Conservation (phyloP, 2,113 vertebrate species). For the Tautogolabrus adspersus region DNA sequence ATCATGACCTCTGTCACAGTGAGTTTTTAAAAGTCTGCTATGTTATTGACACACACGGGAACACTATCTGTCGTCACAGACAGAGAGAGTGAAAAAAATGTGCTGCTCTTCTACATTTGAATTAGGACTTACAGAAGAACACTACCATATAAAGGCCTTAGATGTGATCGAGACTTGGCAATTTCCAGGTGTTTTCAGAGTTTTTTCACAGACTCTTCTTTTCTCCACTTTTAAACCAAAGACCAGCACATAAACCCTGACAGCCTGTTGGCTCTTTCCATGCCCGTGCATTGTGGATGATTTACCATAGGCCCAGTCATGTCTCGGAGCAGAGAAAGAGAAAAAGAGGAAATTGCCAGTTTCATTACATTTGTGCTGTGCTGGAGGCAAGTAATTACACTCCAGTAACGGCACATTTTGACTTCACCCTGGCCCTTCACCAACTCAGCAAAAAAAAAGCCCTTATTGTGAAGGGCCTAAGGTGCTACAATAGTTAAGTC, state of each 20-base stretch:
- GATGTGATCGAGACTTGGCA: background rate
- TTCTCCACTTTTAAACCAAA: constrained; percentile 33
- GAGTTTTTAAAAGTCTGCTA: background rate
- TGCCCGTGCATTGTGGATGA: constrained; percentile 51
- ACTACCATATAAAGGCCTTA: background rate
- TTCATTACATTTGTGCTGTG: constrained; percentile 66
- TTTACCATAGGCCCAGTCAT: constrained; percentile 70
- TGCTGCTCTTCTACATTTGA: background rate
- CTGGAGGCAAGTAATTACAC: constrained; percentile 73
- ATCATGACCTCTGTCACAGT: background rate
- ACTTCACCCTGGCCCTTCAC: constrained; percentile 18
- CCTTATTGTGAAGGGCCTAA: constrained; percentile 32
- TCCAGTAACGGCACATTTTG: constrained; percentile 42
- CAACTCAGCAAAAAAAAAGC: constrained; percentile 38
- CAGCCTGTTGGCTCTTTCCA: constrained; percentile 44
- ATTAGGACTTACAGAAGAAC: background rate
- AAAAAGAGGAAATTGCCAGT: constrained; percentile 49
- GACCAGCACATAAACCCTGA: constrained; percentile 41
- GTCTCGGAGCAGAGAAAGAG: constrained; percentile 39
- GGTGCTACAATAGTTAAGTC: constrained; percentile 30
- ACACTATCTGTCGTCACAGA: background rate
- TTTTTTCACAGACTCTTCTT: background rate
- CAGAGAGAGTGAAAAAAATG: background rate
- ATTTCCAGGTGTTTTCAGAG: background rate
- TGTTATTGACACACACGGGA: background rate